Evolutionary conservation across 2,888 invertebrate species (phyloP).

Genomic region (Metallyticus violacea): DNA sequence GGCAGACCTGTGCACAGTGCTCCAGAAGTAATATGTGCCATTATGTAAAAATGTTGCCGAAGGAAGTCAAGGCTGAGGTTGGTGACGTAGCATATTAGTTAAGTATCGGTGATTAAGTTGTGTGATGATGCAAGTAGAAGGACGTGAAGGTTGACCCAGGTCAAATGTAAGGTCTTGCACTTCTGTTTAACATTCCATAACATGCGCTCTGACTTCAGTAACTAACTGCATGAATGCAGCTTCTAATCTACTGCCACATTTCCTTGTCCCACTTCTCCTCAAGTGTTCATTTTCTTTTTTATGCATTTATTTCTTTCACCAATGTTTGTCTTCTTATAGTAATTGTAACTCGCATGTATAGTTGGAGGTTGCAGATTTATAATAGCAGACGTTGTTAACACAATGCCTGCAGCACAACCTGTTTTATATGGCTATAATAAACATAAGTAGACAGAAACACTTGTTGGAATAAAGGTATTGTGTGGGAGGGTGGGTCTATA

Average conservation of each 20-base stretch:
- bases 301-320: background rate
- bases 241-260: background rate
- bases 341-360: no score
- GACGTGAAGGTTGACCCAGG: background rate
- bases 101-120: background rate
- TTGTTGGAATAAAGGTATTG: background rate
- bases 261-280: background rate
- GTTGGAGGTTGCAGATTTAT: no score
- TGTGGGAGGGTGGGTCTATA: background rate
- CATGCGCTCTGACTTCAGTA: background rate
- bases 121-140: background rate
- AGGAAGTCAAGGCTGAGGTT: background rate
- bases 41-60: background rate
- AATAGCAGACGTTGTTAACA: background rate
- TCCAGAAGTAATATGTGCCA: background rate
- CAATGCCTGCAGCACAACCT: background rate
- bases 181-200: background rate
- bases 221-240: background rate
- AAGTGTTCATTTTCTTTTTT: background rate
- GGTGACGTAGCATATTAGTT: background rate
- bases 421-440: background rate
- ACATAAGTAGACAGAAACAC: background rate
- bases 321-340: no score
- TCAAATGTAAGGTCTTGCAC: background rate
- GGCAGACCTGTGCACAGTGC: background rate